phyloP scores from a whole-genome alignment of 2,888 invertebrate species.

The Coelopa pilipes region DNA sequence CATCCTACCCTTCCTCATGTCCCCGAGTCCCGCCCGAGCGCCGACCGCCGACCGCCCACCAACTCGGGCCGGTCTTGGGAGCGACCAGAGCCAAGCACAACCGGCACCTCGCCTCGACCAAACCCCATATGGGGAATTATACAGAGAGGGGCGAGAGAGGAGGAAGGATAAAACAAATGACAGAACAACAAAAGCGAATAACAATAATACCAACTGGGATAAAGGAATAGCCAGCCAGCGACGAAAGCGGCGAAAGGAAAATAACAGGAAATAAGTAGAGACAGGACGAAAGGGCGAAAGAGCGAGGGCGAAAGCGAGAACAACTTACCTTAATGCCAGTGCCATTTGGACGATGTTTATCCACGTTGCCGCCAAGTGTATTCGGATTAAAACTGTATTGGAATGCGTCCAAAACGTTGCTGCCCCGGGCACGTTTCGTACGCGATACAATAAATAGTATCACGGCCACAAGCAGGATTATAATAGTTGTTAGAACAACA shows the following conservation, averaged over 20 bases:
- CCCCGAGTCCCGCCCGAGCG: neutral
- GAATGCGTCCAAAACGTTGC: conserved; percentile 66
- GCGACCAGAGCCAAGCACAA: neutral
- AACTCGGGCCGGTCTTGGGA: neutral
- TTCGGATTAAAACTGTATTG: conserved; percentile 67
- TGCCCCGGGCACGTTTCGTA: conserved; percentile 70
- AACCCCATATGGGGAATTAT: neutral
- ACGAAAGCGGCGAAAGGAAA: no score
- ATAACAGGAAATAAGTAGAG: no score
- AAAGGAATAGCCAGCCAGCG: neutral
- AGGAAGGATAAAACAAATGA: no score
- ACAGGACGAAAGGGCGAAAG: neutral
- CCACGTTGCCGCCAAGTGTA: conserved; percentile 64
- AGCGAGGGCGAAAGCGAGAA: neutral
- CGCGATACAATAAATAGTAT: conserved; percentile 78
- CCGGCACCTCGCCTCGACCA: neutral
- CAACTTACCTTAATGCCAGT: conserved; percentile 67
- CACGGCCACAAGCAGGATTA: conserved; percentile 76
- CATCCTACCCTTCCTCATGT: no score
- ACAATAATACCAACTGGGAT: neutral
- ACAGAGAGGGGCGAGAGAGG: neutral
- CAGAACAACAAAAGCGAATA: neutral
- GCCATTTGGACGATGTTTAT: conserved; percentile 68
- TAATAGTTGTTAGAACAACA: conserved; percentile 77
- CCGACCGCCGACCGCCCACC: neutral